phyloP scores from a whole-genome alignment of 2,888 invertebrate genomes.

The Petrophora chlorosata region DNA sequence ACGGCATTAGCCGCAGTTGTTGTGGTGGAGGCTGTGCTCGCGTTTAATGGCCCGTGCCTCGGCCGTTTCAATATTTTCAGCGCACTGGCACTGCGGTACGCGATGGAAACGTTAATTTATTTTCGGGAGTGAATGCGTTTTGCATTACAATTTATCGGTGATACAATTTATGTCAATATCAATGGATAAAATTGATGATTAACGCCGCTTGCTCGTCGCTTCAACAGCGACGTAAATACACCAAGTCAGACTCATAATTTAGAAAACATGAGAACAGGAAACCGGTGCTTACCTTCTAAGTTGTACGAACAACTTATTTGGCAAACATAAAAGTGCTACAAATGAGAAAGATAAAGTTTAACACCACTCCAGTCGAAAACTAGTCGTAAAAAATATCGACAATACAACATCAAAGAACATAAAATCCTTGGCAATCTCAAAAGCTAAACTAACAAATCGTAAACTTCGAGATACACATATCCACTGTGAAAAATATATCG shows the following conservation, averaged over 20 bases:
- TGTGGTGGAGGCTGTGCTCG: slow-evolving; percentile 64
- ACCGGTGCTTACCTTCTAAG: too few relatives aligned
- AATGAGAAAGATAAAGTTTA: slow-evolving; percentile 12
- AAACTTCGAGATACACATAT: slow-evolving; percentile 36
- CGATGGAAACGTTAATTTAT: slow-evolving; percentile 43
- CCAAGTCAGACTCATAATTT: too few relatives aligned
- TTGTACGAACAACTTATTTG: too few relatives aligned
- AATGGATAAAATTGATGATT: too few relatives aligned
- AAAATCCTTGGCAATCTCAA: slow-evolving; percentile 30
- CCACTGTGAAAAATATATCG: slow-evolving; percentile 44
- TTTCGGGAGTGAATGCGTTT: slow-evolving; percentile 39
- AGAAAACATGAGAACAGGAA: too few relatives aligned
- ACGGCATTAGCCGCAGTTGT: slow-evolving; percentile 61
- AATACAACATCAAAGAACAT: slow-evolving; percentile 29
- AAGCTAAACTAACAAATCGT: slow-evolving; percentile 37
- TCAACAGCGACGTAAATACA: too few relatives aligned
- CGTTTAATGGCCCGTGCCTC: slow-evolving; percentile 59
- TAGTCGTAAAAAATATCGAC: slow-evolving; percentile 17
- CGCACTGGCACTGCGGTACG: slow-evolving; percentile 48
- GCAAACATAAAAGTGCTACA: slow-evolving; percentile 12
- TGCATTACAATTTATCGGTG: slow-evolving; percentile 27
- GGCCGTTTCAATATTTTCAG: slow-evolving; percentile 62
- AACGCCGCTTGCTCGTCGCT: too few relatives aligned
- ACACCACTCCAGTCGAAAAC: slow-evolving; percentile 16
- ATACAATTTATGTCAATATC: too few relatives aligned